These are phyloP conservation scores for Verasper variegatus DNA, from an alignment of 2,113 vertebrate genomes.

Conservation along the genomic window DNA sequence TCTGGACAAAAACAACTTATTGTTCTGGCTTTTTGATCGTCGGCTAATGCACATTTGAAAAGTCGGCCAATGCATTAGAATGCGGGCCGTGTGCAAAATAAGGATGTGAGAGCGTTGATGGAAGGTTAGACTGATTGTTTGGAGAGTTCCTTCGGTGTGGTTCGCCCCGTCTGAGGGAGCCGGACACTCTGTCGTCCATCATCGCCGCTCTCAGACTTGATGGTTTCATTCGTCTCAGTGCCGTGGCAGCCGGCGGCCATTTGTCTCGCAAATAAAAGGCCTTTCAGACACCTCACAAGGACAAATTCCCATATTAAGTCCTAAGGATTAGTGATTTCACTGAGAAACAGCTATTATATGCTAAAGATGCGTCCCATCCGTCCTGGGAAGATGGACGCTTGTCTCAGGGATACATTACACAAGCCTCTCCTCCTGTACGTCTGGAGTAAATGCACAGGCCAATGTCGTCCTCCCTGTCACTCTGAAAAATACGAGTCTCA, in stretches of 20 bases:
- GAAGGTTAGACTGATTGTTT: constrained; percentile 49
- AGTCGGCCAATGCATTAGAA: constrained; percentile 42
- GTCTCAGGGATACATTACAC: constrained; percentile 62
- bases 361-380: constrained; percentile 65
- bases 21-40: constrained; percentile 51
- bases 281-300: constrained; percentile 67
- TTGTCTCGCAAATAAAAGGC: constrained; percentile 66
- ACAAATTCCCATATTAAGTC: constrained; percentile 62
- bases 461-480: constrained; percentile 54
- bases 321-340: constrained; percentile 61
- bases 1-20: constrained; percentile 45
- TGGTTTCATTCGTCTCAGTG: constrained; percentile 61
- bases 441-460: constrained; percentile 54
- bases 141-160: constrained; percentile 29
- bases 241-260: constrained; percentile 48
- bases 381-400: constrained; percentile 53
- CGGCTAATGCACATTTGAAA: constrained; percentile 51
- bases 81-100: constrained; percentile 48
- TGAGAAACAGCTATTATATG: constrained; percentile 75
- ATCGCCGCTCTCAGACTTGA: constrained; percentile 47
- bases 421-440: constrained; percentile 35
- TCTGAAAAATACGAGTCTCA: constrained; percentile 65
- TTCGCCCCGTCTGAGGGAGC: constrained; percentile 27
- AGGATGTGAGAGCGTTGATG: constrained; percentile 27
- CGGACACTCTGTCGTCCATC: constrained; percentile 51